Evolutionary conservation across 2,797 vertebrate genomes (phyloP).

Genomic region (Onychomys arenicola): DNA sequence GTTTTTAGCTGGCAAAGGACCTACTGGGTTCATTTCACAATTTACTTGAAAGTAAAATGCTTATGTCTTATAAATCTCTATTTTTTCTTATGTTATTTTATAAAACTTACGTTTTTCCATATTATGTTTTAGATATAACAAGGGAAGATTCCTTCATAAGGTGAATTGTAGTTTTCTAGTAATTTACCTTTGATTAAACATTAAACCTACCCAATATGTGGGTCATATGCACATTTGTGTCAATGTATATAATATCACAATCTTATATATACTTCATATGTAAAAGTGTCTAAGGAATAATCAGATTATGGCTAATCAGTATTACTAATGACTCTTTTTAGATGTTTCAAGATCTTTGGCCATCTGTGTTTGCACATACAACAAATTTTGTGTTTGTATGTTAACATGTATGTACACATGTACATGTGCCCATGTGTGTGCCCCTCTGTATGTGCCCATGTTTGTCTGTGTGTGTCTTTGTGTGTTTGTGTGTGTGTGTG

Average conservation of each 20-base stretch:
- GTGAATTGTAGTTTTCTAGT: not conserved
- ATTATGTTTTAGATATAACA: not conserved
- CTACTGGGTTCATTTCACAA: not conserved
- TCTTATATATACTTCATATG: not conserved
- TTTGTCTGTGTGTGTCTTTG: rapidly evolving
- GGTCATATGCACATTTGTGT: not conserved
- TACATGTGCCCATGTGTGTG: not conserved
- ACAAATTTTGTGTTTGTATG: not conserved
- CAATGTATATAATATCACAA: not conserved
- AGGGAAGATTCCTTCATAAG: not conserved
- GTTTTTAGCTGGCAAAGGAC: not conserved
- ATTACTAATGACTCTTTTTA: not conserved
- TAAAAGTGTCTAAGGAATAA: not conserved
- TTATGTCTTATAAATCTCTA: not conserved
- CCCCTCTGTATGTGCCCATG: not conserved
- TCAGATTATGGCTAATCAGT: not conserved
- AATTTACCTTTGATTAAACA: not conserved
- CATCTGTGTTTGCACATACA: not conserved
- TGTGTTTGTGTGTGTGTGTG: rapidly evolving
- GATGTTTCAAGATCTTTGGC: not conserved
- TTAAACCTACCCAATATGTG: not conserved
- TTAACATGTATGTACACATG: not conserved
- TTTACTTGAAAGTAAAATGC: not conserved
- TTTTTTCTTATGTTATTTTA: not conserved
- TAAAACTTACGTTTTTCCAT: not conserved